Percentiles rank a stretch among this genome's conserved stretches.
Evolutionary conservation across 2,888 invertebrate species (phyloP).

Genomic region (Hirtodrosophila trivittata): DNA sequence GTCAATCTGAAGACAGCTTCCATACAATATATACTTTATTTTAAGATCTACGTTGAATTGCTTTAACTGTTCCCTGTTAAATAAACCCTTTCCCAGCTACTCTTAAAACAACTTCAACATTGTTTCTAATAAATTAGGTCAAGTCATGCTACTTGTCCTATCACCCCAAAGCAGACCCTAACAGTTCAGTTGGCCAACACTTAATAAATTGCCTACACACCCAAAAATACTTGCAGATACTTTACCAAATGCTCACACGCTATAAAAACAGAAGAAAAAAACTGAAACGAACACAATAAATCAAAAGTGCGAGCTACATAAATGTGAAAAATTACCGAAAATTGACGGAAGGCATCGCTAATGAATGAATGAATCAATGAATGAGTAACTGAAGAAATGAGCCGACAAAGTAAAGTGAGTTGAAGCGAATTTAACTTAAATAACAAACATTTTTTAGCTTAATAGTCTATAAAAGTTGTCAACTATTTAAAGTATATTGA

Average conservation of each 20-base stretch:
- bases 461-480: neutral
- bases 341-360: slow-evolving; percentile 54
- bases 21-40: too few species aligned
- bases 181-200: slow-evolving; percentile 14
- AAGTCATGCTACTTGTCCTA: slow-evolving; percentile 6
- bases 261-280: slow-evolving; percentile 22
- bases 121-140: neutral
- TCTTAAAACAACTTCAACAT: neutral
- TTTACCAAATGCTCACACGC: slow-evolving; percentile 32
- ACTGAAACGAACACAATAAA: slow-evolving; percentile 52
- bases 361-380: slow-evolving; percentile 60
- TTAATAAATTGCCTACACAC: slow-evolving; percentile 37
- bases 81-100: neutral
- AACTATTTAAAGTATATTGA: neutral
- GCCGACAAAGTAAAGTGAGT: slow-evolving; percentile 42
- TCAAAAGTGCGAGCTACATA: slow-evolving; percentile 57
- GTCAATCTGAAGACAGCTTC: too few species aligned
- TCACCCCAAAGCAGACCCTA: slow-evolving; percentile 1
- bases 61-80: too few species aligned
- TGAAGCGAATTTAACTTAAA: slow-evolving; percentile 20
- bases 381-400: slow-evolving; percentile 3
- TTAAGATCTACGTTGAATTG: too few species aligned
- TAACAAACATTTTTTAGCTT: neutral
- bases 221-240: slow-evolving; percentile 18
- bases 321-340: slow-evolving; percentile 67